These are phyloP conservation scores for Chaenogobius annularis DNA, from an alignment of 2,113 vertebrate species.

Conservation along the genomic window DNA sequence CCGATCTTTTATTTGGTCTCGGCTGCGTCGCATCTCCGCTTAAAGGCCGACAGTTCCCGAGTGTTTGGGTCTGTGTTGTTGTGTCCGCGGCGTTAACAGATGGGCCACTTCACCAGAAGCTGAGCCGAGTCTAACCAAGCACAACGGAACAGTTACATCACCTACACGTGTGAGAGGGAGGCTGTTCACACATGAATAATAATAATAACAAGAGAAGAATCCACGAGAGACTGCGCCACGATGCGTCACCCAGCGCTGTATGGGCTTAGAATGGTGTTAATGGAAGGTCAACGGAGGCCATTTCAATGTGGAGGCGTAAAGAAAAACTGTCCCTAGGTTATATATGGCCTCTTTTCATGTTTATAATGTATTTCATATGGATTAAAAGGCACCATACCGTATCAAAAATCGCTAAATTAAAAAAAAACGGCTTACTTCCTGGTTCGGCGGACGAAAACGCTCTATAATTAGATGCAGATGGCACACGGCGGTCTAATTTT, in stretches of 20 bases:
- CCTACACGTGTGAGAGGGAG: background rate
- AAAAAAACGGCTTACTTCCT: no score
- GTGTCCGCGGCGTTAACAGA: background rate
- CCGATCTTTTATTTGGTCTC: no score
- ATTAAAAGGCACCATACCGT: no score
- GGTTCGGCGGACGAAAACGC: no score
- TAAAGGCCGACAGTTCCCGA: background rate
- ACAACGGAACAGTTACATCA: background rate
- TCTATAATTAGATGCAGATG: no score
- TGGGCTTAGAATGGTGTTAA: background rate
- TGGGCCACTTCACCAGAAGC: background rate
- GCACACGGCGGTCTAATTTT: no score
- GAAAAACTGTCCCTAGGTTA: no score
- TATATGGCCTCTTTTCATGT: no score
- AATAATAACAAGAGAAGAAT: background rate
- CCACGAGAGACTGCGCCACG: background rate
- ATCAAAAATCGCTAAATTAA: no score
- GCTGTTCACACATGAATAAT: background rate
- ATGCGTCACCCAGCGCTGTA: background rate
- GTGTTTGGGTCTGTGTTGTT: background rate
- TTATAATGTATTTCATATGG: no score
- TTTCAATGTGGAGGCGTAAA: no score
- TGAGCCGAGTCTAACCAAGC: background rate
- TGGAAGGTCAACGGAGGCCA: background rate
- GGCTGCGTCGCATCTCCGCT: no score